phyloP scores from a whole-genome alignment of 2,113 vertebrate species.

The Thermophis baileyi region DNA sequence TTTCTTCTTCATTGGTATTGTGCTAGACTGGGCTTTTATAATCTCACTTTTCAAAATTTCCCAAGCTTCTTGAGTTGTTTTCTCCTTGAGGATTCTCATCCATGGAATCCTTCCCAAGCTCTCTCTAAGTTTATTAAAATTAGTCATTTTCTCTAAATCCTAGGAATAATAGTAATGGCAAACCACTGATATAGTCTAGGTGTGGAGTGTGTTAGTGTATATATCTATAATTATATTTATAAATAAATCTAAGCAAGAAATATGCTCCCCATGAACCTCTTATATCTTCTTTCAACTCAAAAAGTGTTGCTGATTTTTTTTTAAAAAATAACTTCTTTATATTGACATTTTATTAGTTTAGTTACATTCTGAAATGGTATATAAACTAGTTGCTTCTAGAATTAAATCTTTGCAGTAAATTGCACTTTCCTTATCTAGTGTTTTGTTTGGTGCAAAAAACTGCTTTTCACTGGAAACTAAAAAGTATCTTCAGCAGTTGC shows the following conservation, averaged over 20 bases:
- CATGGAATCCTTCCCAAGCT: no score
- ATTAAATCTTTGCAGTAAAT: conserved; percentile 32
- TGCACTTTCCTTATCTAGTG: conserved; percentile 42
- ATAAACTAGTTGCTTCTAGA: background rate
- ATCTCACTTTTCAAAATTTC: no score
- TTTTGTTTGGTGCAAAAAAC: conserved; percentile 47
- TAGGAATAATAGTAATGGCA: background rate
- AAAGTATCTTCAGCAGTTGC: background rate
- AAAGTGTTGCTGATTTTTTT: background rate
- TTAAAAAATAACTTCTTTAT: background rate
- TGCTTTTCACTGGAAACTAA: background rate
- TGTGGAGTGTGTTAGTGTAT: background rate
- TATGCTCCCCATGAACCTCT: background rate
- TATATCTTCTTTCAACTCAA: background rate
- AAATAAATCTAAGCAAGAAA: background rate
- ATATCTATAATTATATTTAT: background rate
- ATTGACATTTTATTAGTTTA: background rate
- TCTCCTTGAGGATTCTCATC: no score
- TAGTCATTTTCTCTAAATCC: no score
- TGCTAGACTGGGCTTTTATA: no score
- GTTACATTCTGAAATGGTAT: background rate
- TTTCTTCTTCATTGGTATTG: no score
- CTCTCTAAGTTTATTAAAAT: no score
- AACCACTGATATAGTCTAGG: background rate
- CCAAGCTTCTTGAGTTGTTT: no score